Conservation (phyloP, 2,113 vertebrate species). For the Esox niger region DNA sequence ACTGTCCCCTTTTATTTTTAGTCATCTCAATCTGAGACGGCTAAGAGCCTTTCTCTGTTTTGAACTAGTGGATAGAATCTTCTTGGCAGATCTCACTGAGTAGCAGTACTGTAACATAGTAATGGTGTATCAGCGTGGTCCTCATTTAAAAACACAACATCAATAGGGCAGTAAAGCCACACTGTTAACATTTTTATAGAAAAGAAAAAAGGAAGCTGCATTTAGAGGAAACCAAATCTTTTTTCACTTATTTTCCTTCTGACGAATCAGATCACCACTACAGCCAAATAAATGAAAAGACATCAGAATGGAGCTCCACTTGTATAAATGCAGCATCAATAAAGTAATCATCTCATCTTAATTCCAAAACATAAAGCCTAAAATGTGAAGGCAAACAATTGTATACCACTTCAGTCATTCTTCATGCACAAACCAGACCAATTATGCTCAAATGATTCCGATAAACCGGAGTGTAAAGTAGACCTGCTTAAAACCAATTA, state of each 20-base stretch:
- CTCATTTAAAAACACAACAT: not conserved
- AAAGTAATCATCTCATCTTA: not conserved
- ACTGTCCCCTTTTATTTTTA: constrained; percentile 1
- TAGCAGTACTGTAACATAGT: not conserved
- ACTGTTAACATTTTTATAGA: not conserved
- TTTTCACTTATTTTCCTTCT: no score
- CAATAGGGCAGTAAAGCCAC: not conserved
- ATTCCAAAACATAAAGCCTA: not conserved
- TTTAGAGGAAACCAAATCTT: no score
- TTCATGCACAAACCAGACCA: no score
- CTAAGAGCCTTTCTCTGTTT: no score
- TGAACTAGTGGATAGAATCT: not conserved
- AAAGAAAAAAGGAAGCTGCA: not conserved
- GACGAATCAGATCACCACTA: no score
- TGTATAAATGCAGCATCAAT: not conserved
- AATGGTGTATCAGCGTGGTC: not conserved
- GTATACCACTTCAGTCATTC: no score
- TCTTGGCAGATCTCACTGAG: not conserved
- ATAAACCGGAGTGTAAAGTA: no score
- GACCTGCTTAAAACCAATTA: no score
- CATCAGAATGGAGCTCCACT: no score
- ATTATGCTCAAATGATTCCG: no score
- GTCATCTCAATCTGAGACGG: not conserved
- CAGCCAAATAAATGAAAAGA: no score
- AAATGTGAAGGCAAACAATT: no score